phyloP scores from a whole-genome alignment of 2,113 vertebrate species.

The Petaurus breviceps region DNA sequence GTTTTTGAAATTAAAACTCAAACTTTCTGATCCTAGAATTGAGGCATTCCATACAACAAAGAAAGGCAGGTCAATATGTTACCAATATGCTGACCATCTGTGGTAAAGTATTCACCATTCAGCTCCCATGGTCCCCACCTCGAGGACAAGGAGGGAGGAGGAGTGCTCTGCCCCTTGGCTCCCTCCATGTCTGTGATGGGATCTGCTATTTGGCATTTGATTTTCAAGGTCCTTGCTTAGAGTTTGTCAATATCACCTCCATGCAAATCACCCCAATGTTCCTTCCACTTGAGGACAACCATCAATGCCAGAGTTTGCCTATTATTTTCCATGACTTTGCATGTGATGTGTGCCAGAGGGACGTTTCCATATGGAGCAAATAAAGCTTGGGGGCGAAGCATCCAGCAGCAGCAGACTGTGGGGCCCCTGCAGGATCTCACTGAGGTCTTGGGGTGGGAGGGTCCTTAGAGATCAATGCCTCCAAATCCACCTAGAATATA shows the following conservation, averaged over 20 bases:
- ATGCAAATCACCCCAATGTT: conserved; percentile 67
- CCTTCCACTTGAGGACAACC: conserved; percentile 49
- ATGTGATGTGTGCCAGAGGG: conserved; percentile 60
- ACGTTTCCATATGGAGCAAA: conserved; percentile 34
- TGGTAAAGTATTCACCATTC: background rate
- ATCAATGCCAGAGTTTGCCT: conserved; percentile 58
- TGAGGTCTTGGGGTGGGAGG: background rate
- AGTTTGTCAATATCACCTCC: conserved; percentile 67
- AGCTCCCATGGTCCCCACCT: background rate
- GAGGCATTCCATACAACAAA: background rate
- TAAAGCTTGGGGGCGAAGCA: background rate
- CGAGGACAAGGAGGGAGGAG: background rate
- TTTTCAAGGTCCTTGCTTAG: conserved; percentile 49
- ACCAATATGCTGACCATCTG: background rate
- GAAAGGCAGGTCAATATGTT: background rate
- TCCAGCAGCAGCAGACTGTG: conserved; percentile 23
- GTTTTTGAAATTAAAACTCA: background rate
- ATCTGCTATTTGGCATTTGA: background rate
- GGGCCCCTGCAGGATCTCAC: background rate
- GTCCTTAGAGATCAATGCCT: background rate
- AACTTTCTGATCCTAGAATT: background rate
- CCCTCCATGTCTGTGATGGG: background rate
- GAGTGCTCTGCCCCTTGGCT: conserved; percentile 21
- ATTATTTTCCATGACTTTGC: conserved; percentile 65
- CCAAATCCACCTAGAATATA: background rate